A percentile compares a stretch with the other conserved stretches of the same genome.
Conservation (phyloP, 2,888 invertebrate species). For the Lamproptera curius region DNA sequence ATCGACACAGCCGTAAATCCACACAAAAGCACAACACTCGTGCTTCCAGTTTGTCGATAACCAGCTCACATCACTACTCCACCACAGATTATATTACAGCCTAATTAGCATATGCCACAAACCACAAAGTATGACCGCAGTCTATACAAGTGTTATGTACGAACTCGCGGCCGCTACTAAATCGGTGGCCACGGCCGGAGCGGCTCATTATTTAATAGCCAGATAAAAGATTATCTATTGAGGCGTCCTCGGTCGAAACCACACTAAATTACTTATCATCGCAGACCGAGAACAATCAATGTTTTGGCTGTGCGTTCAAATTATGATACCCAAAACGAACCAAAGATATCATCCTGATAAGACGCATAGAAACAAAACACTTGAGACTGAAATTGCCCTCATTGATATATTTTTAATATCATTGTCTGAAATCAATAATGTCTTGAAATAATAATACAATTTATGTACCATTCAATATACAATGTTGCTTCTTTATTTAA, state of each 20-base stretch:
- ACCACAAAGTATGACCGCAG: not conserved
- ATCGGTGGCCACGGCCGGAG: slow-evolving; percentile 32
- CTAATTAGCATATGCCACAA: not conserved
- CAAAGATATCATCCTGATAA: too few species aligned
- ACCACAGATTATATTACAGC: not conserved
- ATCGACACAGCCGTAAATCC: too few species aligned
- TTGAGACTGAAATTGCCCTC: too few species aligned
- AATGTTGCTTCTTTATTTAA: too few species aligned
- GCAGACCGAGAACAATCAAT: slow-evolving; percentile 28
- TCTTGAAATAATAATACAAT: too few species aligned
- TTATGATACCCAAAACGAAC: too few species aligned
- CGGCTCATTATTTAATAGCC: slow-evolving; percentile 69
- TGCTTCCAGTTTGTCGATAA: not conserved
- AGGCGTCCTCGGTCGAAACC: slow-evolving; percentile 63
- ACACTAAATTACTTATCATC: slow-evolving; percentile 52
- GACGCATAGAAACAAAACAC: too few species aligned
- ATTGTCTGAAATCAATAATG: too few species aligned
- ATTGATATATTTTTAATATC: too few species aligned
- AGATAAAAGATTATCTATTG: slow-evolving; percentile 75
- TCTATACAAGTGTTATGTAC: slow-evolving; percentile 7
- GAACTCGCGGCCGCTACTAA: slow-evolving; percentile 38
- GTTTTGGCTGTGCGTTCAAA: slow-evolving; percentile 10
- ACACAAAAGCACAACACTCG: not conserved
- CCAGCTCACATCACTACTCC: not conserved
- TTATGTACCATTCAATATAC: too few species aligned